These are phyloP conservation scores for Polypterus senegalus DNA, from an alignment of 2,113 vertebrate genomes.

Conservation along the genomic window DNA sequence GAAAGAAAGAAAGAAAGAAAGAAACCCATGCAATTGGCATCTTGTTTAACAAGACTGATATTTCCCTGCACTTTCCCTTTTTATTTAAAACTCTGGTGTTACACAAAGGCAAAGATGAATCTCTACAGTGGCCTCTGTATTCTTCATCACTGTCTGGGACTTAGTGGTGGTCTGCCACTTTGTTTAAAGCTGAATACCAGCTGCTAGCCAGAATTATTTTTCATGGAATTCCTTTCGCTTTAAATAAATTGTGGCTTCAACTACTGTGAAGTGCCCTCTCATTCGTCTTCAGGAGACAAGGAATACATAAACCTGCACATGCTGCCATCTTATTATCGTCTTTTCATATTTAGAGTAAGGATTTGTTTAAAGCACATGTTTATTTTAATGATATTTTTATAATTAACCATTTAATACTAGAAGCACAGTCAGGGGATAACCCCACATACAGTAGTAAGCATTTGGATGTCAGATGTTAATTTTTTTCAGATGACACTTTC, in stretches of 20 bases:
- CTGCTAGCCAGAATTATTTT: constrained; percentile 74
- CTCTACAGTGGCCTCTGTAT: constrained; percentile 54
- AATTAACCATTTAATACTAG: background rate
- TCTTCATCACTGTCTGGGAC: constrained; percentile 70
- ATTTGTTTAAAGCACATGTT: background rate
- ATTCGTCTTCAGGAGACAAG: constrained; percentile 62
- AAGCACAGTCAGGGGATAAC: too few species aligned
- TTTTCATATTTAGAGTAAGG: background rate
- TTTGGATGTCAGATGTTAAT: too few species aligned
- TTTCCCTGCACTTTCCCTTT: background rate
- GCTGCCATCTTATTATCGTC: constrained; percentile 7
- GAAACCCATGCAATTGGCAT: too few species aligned
- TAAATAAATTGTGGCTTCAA: constrained; percentile 78
- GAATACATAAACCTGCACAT: constrained; percentile 28
- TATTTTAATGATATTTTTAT: background rate
- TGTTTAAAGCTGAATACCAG: constrained; percentile 68
- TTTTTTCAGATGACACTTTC: too few species aligned
- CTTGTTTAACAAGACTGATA: too few species aligned
- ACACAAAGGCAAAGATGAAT: constrained; percentile 58
- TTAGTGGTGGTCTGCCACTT: constrained; percentile 67
- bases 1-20: too few species aligned
- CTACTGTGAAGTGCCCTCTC: constrained; percentile 55
- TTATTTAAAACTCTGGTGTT: constrained; percentile 27
- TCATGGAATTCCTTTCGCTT: constrained; percentile 72
- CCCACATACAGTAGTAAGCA: too few species aligned